Evolutionary conservation across 64 coral and sea anemone species (phyloP), one percentile per base, ranked within the genome.

Genomic region (Actinia tenebrosa): DNA sequence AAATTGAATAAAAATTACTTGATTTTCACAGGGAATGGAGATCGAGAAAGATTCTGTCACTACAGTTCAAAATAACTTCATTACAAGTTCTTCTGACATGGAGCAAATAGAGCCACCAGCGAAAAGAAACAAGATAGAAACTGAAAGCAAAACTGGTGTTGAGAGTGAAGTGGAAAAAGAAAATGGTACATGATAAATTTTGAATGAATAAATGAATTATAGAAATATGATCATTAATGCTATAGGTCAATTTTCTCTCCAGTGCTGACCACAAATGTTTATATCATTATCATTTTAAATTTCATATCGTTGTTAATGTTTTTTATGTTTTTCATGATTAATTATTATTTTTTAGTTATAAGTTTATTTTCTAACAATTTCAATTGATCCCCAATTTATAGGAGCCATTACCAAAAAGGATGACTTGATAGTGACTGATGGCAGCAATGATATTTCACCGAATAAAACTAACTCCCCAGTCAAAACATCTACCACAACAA

Each of bases 41-140:
- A 75, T 0, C 42, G 69, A 75, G 26, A 37, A 72, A 14, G n/a
- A 27, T 26, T 27, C 69, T 25, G 0, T 16, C 44, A 53, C 79
- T 14, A 47, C 16, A 22, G 44, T 81, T 37, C 79, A 81, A 81
- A 45, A 81, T 81, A 53, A 81, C 79, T 22, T 25, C 19, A 81
- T 81, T 22, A 50, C 79, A 45, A 81, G 79, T 37, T 81, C 79
- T 13, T 81, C 79, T 42, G 79, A 81, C 50, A 81, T 81, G 79
- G 79, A 81, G 1, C 43, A 75, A 81, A 52, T 81, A 26, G 79
- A 81, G 50, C 79, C 79, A 50, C 79, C 79, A 50, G 27, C 46
- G 3, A 81, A 81, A 20, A 81, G 17, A 81, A 81, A 53, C 50
- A 81, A 81, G 14, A 81, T 81, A 50, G 79, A 81, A 81, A 10